A percentile compares a stretch with the other conserved stretches of the same genome.
Conservation (phyloP, 2,113 vertebrate genomes). For the Heterocephalus glaber region DNA sequence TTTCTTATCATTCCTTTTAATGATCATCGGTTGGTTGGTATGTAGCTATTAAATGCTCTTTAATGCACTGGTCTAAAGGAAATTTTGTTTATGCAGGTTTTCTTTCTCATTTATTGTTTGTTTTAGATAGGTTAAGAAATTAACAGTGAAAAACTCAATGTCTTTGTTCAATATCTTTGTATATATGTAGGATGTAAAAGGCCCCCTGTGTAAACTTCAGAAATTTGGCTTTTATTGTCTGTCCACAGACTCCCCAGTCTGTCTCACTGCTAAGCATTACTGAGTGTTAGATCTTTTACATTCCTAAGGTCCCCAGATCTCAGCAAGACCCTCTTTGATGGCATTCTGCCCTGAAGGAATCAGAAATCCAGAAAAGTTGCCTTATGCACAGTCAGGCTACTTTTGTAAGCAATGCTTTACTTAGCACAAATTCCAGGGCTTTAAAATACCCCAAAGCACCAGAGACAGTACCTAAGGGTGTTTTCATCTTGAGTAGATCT, state of each 20-base stretch:
- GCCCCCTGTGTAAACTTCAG: not conserved
- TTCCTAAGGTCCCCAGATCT: constrained; percentile 1
- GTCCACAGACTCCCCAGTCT: not conserved
- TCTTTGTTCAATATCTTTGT: constrained; percentile 49
- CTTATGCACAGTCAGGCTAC: not conserved
- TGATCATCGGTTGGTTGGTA: constrained; percentile 19
- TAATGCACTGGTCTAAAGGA: not conserved
- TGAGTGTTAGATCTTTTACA: not conserved
- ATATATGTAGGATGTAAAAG: not conserved
- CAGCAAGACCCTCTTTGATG: not conserved
- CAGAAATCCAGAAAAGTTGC: not conserved
- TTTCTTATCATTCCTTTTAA: constrained; percentile 60
- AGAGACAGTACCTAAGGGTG: not conserved
- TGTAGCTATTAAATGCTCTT: constrained; percentile 34
- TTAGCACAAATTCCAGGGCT: constrained; percentile 46
- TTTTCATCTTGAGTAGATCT: not conserved
- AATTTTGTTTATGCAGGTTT: constrained; percentile 44
- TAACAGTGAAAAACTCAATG: not conserved
- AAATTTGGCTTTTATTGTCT: constrained; percentile 47
- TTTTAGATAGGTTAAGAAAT: constrained; percentile 59
- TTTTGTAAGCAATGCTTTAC: not conserved
- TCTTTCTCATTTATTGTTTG: constrained; percentile 50
- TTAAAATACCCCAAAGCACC: not conserved
- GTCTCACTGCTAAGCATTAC: not conserved
- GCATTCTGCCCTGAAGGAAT: constrained; percentile 40